These are phyloP conservation scores for Leucophenga montana DNA, from an alignment of 2,888 invertebrate genomes.

Conservation along the genomic window DNA sequence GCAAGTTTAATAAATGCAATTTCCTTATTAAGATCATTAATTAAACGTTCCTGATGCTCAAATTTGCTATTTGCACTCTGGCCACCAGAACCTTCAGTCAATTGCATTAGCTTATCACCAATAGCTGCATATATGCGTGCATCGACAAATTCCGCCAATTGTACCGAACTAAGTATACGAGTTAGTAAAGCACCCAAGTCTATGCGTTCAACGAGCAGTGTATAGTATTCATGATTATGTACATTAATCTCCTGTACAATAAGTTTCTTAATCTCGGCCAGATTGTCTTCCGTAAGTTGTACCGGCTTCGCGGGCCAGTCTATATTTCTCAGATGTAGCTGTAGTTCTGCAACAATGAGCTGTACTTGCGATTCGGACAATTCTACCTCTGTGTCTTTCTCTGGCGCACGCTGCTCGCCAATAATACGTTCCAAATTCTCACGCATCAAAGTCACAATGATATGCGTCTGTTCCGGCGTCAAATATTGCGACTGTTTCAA, in stretches of 20 bases:
- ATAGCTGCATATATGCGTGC: conserved; percentile 63
- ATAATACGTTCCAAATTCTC: conserved; percentile 61
- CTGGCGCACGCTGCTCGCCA: conserved; percentile 44
- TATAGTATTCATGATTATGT: conserved; percentile 58
- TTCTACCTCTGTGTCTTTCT: conserved; percentile 39
- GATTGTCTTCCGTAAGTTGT: conserved; percentile 66
- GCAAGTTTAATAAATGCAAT: conserved; percentile 76
- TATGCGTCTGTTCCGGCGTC: conserved; percentile 58
- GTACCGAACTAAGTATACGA: conserved; percentile 68
- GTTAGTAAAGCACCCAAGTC: conserved; percentile 70
- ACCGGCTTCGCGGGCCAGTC: conserved; percentile 48
- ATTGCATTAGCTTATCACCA: conserved; percentile 49
- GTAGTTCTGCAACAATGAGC: conserved; percentile 63
- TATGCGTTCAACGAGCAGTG: conserved; percentile 60
- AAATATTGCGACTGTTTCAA: conserved; percentile 39
- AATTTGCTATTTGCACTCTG: conserved; percentile 29
- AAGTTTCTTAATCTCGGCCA: conserved; percentile 69
- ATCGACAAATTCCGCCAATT: conserved; percentile 61
- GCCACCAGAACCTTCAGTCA: conserved; percentile 45
- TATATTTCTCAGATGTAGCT: conserved; percentile 45
- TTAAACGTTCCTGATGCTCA: conserved; percentile 74
- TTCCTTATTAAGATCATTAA: conserved; percentile 75
- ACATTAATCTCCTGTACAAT: conserved; percentile 61
- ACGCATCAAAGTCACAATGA: conserved; percentile 65
- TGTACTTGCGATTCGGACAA: conserved; percentile 62